Conservation (phyloP, 2,797 vertebrate genomes). For the Ctenopoma kingsleyae region DNA sequence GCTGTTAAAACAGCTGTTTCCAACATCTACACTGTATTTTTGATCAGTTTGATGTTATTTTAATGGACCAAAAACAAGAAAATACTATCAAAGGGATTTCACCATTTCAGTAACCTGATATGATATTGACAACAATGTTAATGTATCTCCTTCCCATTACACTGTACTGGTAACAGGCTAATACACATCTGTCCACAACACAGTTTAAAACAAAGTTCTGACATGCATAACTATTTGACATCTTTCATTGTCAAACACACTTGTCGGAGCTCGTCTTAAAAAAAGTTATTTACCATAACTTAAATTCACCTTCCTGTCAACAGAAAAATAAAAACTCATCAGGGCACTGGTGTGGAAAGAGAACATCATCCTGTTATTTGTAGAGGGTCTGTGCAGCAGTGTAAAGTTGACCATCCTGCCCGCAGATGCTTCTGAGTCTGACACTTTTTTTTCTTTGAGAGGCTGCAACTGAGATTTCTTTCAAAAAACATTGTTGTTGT, state of each 20-base stretch:
- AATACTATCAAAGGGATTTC: neutral
- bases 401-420: constrained; percentile 22
- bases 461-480: constrained; percentile 53
- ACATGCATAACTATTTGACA: neutral
- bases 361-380: constrained; percentile 38
- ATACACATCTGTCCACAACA: too few species aligned
- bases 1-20: too few species aligned
- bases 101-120: neutral
- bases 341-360: constrained; percentile 8
- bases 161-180: neutral
- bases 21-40: too few species aligned
- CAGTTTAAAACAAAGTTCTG: neutral
- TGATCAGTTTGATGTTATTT: too few species aligned
- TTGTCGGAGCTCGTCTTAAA: neutral
- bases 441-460: constrained; percentile 36
- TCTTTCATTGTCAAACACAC: constrained; percentile 11
- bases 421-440: constrained; percentile 14
- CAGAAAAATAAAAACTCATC: constrained; percentile 16
- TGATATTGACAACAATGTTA: neutral
- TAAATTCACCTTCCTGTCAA: constrained; percentile 38
- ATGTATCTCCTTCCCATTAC: neutral
- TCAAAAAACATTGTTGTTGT: constrained; percentile 49
- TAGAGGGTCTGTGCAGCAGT: constrained; percentile 13
- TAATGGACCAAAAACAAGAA: too few species aligned
- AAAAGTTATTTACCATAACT: constrained; percentile 20